Evolutionary conservation across 2,797 vertebrate species (phyloP).

Genomic region (Alca torda): DNA sequence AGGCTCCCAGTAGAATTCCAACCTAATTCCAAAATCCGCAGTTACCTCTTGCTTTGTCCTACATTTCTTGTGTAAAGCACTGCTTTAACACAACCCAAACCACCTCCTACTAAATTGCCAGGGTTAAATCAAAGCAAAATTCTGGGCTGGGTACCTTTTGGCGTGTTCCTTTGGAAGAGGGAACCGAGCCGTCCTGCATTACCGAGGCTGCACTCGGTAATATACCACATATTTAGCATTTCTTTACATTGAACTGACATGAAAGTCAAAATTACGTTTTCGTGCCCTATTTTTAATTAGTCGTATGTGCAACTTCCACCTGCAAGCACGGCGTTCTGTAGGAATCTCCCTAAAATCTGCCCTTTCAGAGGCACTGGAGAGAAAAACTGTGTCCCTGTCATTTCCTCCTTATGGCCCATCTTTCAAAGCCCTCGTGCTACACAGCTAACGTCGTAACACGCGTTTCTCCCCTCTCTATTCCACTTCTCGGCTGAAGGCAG

Average conservation of each 20-base stretch:
- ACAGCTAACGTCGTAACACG: fast-evolving
- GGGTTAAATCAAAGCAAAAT: too few relatives aligned
- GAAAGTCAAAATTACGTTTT: background rate
- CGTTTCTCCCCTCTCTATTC: background rate
- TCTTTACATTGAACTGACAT: background rate
- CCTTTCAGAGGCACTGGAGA: background rate
- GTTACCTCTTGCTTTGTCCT: background rate
- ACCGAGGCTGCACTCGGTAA: background rate
- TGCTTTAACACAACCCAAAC: too few relatives aligned
- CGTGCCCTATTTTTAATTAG: background rate
- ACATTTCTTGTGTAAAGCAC: too few relatives aligned
- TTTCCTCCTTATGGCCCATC: background rate
- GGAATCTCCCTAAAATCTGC: background rate
- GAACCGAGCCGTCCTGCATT: too few relatives aligned
- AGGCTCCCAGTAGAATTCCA: background rate
- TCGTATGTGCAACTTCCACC: fast-evolving
- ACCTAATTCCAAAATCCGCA: background rate
- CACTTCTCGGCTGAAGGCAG: background rate
- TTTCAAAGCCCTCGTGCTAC: fast-evolving
- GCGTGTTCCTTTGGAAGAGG: too few relatives aligned
- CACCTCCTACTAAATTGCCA: too few relatives aligned
- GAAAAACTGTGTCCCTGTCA: background rate
- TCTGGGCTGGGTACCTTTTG: too few relatives aligned
- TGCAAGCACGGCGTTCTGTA: fast-evolving
- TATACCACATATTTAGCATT: fast-evolving